phyloP scores from a whole-genome alignment of 2,113 vertebrate species.

The Pluvianellus socialis region DNA sequence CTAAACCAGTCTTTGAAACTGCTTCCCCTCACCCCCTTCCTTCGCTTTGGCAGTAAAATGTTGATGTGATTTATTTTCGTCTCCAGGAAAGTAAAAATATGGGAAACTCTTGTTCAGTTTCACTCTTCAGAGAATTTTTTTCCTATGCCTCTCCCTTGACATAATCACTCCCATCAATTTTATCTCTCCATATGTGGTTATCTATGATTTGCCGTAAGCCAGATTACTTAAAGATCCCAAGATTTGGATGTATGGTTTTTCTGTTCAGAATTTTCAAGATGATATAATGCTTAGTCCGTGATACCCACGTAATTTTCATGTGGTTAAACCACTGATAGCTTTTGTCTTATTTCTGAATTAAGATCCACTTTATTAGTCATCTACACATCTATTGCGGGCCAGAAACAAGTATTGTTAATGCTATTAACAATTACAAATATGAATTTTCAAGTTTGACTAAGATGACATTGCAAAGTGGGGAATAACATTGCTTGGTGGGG shows the following conservation, averaged over 20 bases:
- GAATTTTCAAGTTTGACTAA: background rate
- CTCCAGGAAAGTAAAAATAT: background rate
- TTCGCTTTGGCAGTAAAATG: background rate
- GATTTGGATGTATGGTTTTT: background rate
- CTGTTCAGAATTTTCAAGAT: background rate
- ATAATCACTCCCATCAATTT: background rate
- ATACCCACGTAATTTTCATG: background rate
- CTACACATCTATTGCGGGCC: background rate
- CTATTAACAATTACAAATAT: background rate
- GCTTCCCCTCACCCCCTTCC: background rate
- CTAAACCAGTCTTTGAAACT: background rate
- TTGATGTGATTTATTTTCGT: background rate
- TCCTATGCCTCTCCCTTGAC: background rate
- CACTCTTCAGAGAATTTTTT: background rate
- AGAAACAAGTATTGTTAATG: background rate
- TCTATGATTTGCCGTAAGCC: background rate
- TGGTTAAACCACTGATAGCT: background rate
- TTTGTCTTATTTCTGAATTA: background rate
- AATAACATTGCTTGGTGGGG: background rate
- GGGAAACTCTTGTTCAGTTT: background rate
- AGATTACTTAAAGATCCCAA: background rate
- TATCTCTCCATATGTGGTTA: background rate
- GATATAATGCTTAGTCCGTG: background rate
- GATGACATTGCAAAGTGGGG: background rate
- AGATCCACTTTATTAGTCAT: background rate